Conservation (phyloP, 2,113 vertebrate genomes). For the Poeciliopsis turrubarensis region DNA sequence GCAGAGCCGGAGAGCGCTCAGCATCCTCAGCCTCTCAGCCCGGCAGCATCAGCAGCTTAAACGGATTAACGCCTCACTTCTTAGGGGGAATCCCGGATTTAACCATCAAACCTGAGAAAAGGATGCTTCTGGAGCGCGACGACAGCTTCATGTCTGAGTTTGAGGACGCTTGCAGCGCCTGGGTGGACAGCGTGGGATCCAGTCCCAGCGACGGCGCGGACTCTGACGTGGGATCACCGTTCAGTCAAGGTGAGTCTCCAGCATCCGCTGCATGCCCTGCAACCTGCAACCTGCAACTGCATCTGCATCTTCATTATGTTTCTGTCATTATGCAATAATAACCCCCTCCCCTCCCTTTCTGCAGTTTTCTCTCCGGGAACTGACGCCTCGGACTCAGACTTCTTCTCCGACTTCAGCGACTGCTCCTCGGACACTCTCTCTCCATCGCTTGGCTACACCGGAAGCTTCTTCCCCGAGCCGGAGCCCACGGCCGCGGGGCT, state of each 20-base stretch:
- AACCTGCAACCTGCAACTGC: not conserved
- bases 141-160: slow-evolving; percentile 77
- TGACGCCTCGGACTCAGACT: slow-evolving; percentile 84
- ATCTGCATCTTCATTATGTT: not conserved
- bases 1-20: slow-evolving; percentile 31
- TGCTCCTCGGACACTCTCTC: slow-evolving; percentile 81
- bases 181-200: slow-evolving; percentile 74
- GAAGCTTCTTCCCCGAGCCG: slow-evolving; percentile 88
- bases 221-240: slow-evolving; percentile 67
- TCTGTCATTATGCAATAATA: slow-evolving; percentile 55
- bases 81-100: slow-evolving; percentile 12
- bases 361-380: slow-evolving; percentile 82
- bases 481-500: slow-evolving; percentile 77
- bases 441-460: slow-evolving; percentile 86
- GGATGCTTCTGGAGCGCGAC: slow-evolving; percentile 69
- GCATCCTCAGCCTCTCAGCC: slow-evolving; percentile 52
- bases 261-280: not conserved
- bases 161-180: slow-evolving; percentile 74
- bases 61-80: slow-evolving; percentile 28
- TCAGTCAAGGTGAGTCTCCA: slow-evolving; percentile 62
- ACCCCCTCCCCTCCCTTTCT: slow-evolving; percentile 19
- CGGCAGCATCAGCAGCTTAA: slow-evolving; percentile 16
- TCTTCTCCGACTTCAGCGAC: slow-evolving; percentile 83
- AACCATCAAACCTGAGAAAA: not conserved
- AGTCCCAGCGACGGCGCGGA: slow-evolving; percentile 56